Evolutionary conservation across 2,888 invertebrate genomes (phyloP).

Genomic region (Ophion ventricosus): DNA sequence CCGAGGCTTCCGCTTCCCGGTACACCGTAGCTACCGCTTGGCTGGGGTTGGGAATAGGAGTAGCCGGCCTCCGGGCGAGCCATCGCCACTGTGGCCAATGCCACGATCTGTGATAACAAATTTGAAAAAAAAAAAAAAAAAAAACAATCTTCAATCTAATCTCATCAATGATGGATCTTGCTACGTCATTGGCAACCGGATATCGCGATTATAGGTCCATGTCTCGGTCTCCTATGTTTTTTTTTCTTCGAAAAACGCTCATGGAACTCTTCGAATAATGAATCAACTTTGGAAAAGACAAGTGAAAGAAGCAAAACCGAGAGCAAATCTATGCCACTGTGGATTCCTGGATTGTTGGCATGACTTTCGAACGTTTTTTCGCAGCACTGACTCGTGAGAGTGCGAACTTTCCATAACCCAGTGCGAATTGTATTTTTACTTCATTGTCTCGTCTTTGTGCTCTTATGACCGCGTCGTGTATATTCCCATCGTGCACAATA

Average conservation of each 20-base stretch:
- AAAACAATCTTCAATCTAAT: not conserved
- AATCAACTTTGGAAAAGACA: not conserved
- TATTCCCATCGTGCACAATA: slow-evolving; percentile 15
- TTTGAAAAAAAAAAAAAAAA: no score
- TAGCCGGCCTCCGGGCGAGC: slow-evolving; percentile 82
- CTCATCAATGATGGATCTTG: not conserved
- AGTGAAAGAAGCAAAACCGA: not conserved
- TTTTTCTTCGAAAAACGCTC: no score
- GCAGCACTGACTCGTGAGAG: slow-evolving; percentile 14
- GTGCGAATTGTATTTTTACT: slow-evolving; percentile 20
- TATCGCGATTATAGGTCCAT: not conserved
- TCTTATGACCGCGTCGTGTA: not conserved
- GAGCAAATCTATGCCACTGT: not conserved
- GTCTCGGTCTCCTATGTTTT: no score
- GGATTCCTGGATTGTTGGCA: not conserved
- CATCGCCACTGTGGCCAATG: slow-evolving; percentile 80
- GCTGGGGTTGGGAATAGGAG: slow-evolving; percentile 74
- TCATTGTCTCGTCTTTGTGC: not conserved
- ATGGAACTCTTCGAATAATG: not conserved
- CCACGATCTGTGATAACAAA: slow-evolving; percentile 81
- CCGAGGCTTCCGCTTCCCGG: slow-evolving; percentile 72
- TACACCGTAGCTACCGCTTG: slow-evolving; percentile 78
- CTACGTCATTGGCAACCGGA: not conserved
- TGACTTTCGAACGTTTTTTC: slow-evolving; percentile 42
- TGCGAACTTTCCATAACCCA: slow-evolving; percentile 34